phyloP scores from a whole-genome alignment of 2,113 vertebrate species.

The Atractosteus spatula region DNA sequence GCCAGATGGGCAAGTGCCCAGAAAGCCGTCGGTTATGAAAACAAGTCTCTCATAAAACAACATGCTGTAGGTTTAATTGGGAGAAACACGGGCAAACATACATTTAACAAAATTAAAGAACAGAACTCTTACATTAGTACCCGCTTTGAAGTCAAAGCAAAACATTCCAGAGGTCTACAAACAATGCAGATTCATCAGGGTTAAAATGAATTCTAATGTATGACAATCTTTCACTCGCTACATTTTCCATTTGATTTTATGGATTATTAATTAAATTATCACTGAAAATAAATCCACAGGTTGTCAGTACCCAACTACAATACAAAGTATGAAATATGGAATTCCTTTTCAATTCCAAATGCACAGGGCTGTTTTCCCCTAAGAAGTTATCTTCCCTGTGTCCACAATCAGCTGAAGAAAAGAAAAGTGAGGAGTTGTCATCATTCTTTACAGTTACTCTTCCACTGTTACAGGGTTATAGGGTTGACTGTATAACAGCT shows the following conservation, averaged over 20 bases:
- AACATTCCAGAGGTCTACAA: background rate
- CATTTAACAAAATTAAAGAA: background rate
- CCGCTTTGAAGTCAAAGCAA: background rate
- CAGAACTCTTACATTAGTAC: background rate
- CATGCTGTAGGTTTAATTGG: conserved; percentile 5
- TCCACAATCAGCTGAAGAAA: too few relatives aligned
- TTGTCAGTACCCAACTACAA: too few relatives aligned
- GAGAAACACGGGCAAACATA: background rate
- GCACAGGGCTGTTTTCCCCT: too few relatives aligned
- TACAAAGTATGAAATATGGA: too few relatives aligned
- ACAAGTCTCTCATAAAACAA: conserved; percentile 38
- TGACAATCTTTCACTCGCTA: too few relatives aligned
- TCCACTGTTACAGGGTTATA: background rate
- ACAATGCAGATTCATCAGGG: background rate
- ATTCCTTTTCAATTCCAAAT: too few relatives aligned
- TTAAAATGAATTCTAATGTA: too few relatives aligned
- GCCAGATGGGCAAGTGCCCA: conserved; percentile 52
- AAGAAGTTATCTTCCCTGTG: too few relatives aligned
- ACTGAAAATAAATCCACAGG: too few relatives aligned
- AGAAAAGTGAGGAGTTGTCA: too few relatives aligned
- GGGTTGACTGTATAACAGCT: background rate
- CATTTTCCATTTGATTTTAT: too few relatives aligned
- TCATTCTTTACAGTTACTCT: background rate
- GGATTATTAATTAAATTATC: too few relatives aligned
- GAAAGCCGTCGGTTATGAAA: conserved; percentile 44